phyloP scores from a whole-genome alignment of 2,797 vertebrate genomes.

The Ctenosaura bakeri region DNA sequence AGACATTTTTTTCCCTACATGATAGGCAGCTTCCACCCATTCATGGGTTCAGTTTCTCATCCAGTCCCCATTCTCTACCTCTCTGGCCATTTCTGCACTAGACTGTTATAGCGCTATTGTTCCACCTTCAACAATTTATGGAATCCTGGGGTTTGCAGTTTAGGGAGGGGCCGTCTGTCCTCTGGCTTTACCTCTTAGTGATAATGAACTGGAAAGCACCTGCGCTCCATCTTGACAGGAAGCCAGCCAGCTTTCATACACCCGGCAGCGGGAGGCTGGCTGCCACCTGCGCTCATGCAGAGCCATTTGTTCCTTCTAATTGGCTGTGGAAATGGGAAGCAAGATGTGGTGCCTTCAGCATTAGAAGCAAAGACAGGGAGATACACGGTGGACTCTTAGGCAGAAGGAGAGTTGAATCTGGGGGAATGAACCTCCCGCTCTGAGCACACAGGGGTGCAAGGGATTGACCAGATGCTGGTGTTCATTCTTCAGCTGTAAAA shows the following conservation, averaged over 20 bases:
- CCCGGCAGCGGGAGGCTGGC: constrained; percentile 36
- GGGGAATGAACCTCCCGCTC: fast-evolving
- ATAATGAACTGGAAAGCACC: constrained; percentile 52
- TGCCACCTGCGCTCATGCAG: constrained; percentile 13
- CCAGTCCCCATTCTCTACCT: background rate
- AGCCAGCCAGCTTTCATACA: constrained; percentile 1
- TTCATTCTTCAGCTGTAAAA: background rate
- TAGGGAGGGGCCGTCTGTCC: too few species aligned
- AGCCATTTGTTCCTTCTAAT: constrained; percentile 44
- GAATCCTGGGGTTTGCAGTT: too few species aligned
- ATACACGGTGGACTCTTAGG: background rate
- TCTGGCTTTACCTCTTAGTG: constrained; percentile 29
- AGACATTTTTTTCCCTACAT: background rate
- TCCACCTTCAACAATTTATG: too few species aligned
- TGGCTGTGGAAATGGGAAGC: constrained; percentile 21
- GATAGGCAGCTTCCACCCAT: constrained; percentile 50
- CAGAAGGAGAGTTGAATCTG: background rate
- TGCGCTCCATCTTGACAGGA: constrained; percentile 46
- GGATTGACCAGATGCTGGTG: constrained; percentile 12
- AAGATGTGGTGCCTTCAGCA: background rate
- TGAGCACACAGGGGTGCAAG: fast-evolving
- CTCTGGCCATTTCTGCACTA: too few species aligned
- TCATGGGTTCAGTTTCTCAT: constrained; percentile 33
- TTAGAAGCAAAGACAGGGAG: background rate
- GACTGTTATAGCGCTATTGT: too few species aligned